Conservation (phyloP, 2,888 invertebrate species). For the Physocephala rufipes region DNA sequence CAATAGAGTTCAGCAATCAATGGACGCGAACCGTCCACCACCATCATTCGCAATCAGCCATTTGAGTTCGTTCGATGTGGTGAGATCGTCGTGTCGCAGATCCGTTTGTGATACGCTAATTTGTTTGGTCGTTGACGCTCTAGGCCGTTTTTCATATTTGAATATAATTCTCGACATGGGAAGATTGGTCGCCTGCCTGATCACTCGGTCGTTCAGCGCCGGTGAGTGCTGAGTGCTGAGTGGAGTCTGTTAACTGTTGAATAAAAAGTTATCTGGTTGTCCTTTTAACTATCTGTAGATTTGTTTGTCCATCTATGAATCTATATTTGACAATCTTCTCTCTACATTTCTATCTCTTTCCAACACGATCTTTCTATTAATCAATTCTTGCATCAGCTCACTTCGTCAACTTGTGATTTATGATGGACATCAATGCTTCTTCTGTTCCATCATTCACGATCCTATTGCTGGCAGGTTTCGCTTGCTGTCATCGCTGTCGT, state of each 20-base stretch:
- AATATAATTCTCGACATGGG: slow-evolving; percentile 31
- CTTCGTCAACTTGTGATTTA: slow-evolving; percentile 38
- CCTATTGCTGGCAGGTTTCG: slow-evolving; percentile 26
- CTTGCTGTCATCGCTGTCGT: slow-evolving; percentile 55
- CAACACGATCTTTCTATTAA: background rate
- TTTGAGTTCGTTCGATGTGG: slow-evolving; percentile 11
- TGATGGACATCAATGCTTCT: slow-evolving; percentile 38
- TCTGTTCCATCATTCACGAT: slow-evolving; percentile 38
- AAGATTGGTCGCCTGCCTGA: slow-evolving; percentile 23
- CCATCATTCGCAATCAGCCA: background rate
- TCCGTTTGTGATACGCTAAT: slow-evolving; percentile 36
- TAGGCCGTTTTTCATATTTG: slow-evolving; percentile 35
- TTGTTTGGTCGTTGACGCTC: slow-evolving; percentile 34
- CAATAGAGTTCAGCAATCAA: background rate
- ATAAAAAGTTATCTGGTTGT: background rate
- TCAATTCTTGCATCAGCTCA: background rate
- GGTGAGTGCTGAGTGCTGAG: no score
- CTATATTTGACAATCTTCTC: background rate
- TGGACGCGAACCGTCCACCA: background rate
- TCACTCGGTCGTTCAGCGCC: background rate
- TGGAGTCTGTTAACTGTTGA: slow-evolving; percentile 6
- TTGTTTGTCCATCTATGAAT: no score
- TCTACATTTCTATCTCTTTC: no score
- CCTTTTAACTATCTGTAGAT: background rate
- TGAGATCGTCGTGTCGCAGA: slow-evolving; percentile 11